Base-by-base conservation (phyloP, 1,140 invertebrate genomes). In the Drosophila arizonae region DNA sequence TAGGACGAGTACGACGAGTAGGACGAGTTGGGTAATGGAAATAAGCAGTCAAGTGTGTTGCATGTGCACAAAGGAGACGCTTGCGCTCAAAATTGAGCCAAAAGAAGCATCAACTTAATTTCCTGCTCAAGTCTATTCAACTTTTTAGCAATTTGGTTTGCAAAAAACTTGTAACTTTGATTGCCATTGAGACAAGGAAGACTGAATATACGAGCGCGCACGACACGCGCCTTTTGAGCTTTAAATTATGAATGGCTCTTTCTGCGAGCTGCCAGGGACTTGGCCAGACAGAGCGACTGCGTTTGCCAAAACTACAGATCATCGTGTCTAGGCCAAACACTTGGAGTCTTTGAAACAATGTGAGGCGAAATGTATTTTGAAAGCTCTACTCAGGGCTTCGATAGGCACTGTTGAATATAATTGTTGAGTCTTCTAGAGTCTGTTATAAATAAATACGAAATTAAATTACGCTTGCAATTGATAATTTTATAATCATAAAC, bases 71-170 rank as follows among this genome's bases (percentile, higher is more conserved):
- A 70, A 63, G 66, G 41, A 62, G 10, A 50, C 26, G 46, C 56
- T 33, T 52, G 67, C 66, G 64, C 67, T 54, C 61, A 43, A 15
- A 71, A 55, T 61, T 48, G 57, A 68, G 79, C 56, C 62, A 45
- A 72, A 48, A 61, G 70, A 82, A 57, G 73, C 73, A 82, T 87
- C 79, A 80, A 88, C 77, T 88, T 88, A 88, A 88, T 88, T 88
- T 88, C 84, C 79, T 79, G 73, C 79, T 70, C 77, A 77, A 88
- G 84, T 78, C 84, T 84, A 88, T 84, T 76, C 77, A 88, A 88
- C 79, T 88, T 87, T 88, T 80, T 67, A 77, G 77, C 76, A 79
- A 88, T 88, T 88, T 88, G 84, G 76, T 73, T 77, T 86, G 72
- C 69, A 84, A 79, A 86, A 75, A 70, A 69, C 73, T 78, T 64